phyloP scores from a whole-genome alignment of 2,888 invertebrate genomes.

The Epinotia bilunana region DNA sequence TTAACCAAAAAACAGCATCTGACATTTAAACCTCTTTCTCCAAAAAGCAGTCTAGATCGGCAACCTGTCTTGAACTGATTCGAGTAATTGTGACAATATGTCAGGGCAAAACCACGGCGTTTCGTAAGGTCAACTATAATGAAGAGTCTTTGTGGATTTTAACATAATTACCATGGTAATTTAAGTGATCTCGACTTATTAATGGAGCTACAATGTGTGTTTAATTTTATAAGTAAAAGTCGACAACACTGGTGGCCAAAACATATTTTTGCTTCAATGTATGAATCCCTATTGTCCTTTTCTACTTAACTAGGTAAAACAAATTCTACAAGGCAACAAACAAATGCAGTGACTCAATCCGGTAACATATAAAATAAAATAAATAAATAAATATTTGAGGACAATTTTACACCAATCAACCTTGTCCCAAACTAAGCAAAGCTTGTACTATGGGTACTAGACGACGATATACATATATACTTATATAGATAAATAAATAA shows the following conservation, averaged over 20 bases:
- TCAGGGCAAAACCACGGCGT: conserved; percentile 55
- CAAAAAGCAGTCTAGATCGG: conserved; percentile 24
- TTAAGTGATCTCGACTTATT: conserved; percentile 8
- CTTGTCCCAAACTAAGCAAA: too few relatives aligned
- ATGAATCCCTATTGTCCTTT: neutral
- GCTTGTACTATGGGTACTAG: too few relatives aligned
- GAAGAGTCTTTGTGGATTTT: conserved; percentile 74
- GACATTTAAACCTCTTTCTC: conserved; percentile 30
- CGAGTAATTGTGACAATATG: conserved; percentile 59
- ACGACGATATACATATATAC: too few relatives aligned
- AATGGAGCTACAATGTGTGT: neutral
- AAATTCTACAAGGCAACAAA: too few relatives aligned
- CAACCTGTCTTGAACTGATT: conserved; percentile 45
- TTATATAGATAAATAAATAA: too few relatives aligned
- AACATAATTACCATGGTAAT: conserved; percentile 64
- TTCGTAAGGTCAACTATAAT: conserved; percentile 61
- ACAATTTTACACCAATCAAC: too few relatives aligned
- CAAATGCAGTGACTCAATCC: neutral
- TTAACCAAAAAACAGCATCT: conserved; percentile 3
- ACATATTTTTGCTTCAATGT: neutral
- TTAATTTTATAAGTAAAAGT: neutral
- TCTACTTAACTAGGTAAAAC: too few relatives aligned
- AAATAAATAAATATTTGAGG: too few relatives aligned
- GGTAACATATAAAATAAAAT: too few relatives aligned
- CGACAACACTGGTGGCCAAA: neutral